phyloP scores from a whole-genome alignment of 2,888 invertebrate genomes.

The Torymus auratus region DNA sequence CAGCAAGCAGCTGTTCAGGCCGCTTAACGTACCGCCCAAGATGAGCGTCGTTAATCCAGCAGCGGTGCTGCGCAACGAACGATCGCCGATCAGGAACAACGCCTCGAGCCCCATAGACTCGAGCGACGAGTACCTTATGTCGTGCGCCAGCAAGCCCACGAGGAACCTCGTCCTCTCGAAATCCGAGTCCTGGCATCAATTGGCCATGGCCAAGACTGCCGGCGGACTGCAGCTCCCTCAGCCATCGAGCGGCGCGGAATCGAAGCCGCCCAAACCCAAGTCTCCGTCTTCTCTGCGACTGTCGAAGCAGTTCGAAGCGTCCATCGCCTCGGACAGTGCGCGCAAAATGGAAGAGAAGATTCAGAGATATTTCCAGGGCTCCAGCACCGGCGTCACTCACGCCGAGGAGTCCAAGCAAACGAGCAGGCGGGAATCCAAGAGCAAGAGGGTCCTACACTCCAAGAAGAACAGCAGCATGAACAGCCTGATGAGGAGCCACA shows the following conservation, averaged over 20 bases:
- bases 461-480: slow-evolving; percentile 67
- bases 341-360: slow-evolving; percentile 74
- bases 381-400: slow-evolving; percentile 44
- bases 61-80: slow-evolving; percentile 60
- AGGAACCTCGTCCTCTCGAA: slow-evolving; percentile 78
- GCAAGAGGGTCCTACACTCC: slow-evolving; percentile 39
- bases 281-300: slow-evolving; percentile 86
- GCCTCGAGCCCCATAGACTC: slow-evolving; percentile 65
- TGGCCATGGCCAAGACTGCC: slow-evolving; percentile 76
- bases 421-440: slow-evolving; percentile 44
- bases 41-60: slow-evolving; percentile 64
- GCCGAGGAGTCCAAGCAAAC: slow-evolving; percentile 62
- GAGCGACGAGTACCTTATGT: slow-evolving; percentile 74
- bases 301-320: slow-evolving; percentile 89
- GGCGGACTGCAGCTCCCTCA: slow-evolving; percentile 67
- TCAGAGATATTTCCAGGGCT: slow-evolving; percentile 72
- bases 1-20: slow-evolving; percentile 63
- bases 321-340: slow-evolving; percentile 67
- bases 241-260: slow-evolving; percentile 74
- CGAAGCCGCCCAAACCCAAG: slow-evolving; percentile 80
- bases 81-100: slow-evolving; percentile 61
- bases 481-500: slow-evolving; percentile 85
- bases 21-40: slow-evolving; percentile 64
- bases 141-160: slow-evolving; percentile 70
- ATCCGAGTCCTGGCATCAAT: slow-evolving; percentile 89